Conservation (phyloP, 2,888 invertebrate genomes). For the Caenorhabditis auriculariae region DNA sequence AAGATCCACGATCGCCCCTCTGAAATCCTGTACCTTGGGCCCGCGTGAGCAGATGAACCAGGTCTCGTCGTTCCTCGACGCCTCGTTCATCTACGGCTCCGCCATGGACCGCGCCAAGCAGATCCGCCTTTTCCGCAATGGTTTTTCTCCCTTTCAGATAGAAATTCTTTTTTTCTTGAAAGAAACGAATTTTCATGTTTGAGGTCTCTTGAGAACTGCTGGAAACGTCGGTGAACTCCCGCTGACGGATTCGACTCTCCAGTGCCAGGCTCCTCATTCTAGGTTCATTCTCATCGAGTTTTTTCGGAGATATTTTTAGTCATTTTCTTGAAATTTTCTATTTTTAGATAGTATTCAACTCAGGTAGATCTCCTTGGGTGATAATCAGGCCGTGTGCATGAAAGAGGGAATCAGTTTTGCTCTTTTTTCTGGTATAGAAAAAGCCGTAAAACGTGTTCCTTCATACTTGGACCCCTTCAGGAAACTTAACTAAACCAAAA, state of each 20-base stretch:
- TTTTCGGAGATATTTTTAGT: too few relatives aligned
- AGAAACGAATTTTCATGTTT: slow-evolving; percentile 3
- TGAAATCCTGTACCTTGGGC: slow-evolving; percentile 45
- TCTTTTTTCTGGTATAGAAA: too few relatives aligned
- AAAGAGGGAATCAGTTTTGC: too few relatives aligned
- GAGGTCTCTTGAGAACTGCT: slow-evolving; percentile 48
- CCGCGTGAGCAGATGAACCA: slow-evolving; percentile 86
- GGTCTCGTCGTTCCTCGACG: slow-evolving; percentile 80
- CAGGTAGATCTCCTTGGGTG: too few relatives aligned
- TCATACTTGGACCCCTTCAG: too few relatives aligned
- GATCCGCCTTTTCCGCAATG: slow-evolving; percentile 77
- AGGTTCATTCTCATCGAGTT: slow-evolving; percentile 2
- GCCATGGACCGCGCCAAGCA: slow-evolving; percentile 79
- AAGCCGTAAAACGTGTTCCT: too few relatives aligned
- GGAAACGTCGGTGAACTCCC: slow-evolving; percentile 47
- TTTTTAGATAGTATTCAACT: too few relatives aligned
- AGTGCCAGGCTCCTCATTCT: slow-evolving; percentile 35
- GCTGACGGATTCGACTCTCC: slow-evolving; percentile 29
- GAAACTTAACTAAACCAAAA: too few relatives aligned
- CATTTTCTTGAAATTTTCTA: too few relatives aligned
- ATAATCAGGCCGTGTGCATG: too few relatives aligned
- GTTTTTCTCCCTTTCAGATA: slow-evolving; percentile 64
- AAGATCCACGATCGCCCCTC: slow-evolving; percentile 53
- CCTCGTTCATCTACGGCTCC: slow-evolving; percentile 85
- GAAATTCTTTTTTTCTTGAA: not conserved